Evolutionary conservation across 1,140 invertebrate species (phyloP).

Genomic region (Drosophila parvula): DNA sequence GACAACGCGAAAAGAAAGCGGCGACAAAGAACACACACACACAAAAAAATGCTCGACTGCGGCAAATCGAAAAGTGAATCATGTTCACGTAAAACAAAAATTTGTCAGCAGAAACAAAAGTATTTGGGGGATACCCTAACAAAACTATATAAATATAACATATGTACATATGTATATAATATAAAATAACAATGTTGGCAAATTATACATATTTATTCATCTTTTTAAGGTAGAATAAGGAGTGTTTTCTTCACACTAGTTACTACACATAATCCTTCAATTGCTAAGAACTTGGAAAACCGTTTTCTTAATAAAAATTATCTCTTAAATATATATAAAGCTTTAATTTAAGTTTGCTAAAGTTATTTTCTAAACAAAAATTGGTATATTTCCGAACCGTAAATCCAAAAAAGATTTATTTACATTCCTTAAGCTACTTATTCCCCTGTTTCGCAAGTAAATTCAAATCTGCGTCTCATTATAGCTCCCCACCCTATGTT

Average conservation of each 20-base stretch:
- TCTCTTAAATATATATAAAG: background rate
- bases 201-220: background rate
- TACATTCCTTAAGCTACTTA: too few relatives aligned
- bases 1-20: conserved; percentile 38
- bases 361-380: background rate
- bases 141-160: too few relatives aligned
- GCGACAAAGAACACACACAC: conserved; percentile 10
- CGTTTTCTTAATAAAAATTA: background rate
- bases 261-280: background rate
- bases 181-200: background rate
- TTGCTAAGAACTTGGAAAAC: too few relatives aligned
- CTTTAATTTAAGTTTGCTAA: background rate
- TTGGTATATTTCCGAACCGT: background rate
- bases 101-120: background rate
- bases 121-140: background rate
- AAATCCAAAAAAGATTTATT: background rate
- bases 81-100: conserved; percentile 2
- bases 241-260: background rate
- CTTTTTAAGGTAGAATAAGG: background rate
- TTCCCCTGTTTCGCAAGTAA: background rate
- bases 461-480: background rate
- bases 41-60: conserved; percentile 15
- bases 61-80: conserved; percentile 23
- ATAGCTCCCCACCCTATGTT: background rate
- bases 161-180: too few relatives aligned